Evolutionary conservation across 2,797 vertebrate species (phyloP).

Genomic region (Cottoperca gobio): DNA sequence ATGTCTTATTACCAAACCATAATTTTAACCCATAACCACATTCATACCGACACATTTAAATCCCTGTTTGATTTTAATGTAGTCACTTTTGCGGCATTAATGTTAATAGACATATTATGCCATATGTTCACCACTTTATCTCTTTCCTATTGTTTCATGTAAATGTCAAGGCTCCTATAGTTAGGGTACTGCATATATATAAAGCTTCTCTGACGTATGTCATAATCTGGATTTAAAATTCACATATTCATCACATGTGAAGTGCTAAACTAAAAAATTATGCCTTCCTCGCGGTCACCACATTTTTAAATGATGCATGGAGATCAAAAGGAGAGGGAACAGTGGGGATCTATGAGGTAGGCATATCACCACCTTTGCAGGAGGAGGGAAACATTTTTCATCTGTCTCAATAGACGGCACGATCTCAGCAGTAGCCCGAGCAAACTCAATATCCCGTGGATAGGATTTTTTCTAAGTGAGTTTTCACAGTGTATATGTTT

Average conservation of each 20-base stretch:
- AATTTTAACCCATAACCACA: not conserved
- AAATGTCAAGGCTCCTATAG: not conserved
- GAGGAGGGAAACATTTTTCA: conserved; percentile 68
- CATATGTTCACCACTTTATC: not conserved
- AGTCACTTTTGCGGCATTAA: not conserved
- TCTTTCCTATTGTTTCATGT: not conserved
- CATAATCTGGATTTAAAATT: conserved; percentile 11
- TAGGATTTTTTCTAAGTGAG: conserved; percentile 67
- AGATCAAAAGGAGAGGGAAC: conserved; percentile 58
- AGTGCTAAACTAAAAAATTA: conserved; percentile 56
- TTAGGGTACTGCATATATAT: not conserved
- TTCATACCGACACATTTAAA: not conserved
- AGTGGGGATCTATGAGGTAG: conserved; percentile 44
- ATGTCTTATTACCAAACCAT: not conserved
- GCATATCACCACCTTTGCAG: conserved; percentile 54
- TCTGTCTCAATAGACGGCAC: conserved; percentile 54
- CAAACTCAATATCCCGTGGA: conserved; percentile 78
- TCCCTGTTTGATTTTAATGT: not conserved
- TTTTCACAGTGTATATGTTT: conserved; percentile 74
- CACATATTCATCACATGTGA: conserved; percentile 31
- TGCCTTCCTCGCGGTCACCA: conserved; percentile 40
- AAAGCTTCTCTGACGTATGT: not conserved
- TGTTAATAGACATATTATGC: not conserved
- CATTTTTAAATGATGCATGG: conserved; percentile 63
- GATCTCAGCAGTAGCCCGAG: conserved; percentile 67